Percentiles rank a stretch among this genome's conserved stretches.
phyloP scores from a whole-genome alignment of 2,113 vertebrate species.

The Neolamprologus fasciatus region DNA sequence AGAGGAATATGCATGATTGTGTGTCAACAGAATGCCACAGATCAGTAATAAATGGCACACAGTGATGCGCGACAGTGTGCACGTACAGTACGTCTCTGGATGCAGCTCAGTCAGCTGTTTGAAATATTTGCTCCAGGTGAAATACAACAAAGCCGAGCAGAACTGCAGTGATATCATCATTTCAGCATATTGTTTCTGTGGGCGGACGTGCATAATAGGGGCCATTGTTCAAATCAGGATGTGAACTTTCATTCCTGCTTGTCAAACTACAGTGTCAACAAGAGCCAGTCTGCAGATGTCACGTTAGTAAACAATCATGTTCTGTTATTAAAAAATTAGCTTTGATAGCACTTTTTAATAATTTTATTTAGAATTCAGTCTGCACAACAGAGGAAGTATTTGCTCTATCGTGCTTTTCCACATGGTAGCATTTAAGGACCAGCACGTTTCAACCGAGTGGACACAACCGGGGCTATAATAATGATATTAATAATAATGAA shows the following conservation, averaged over 20 bases:
- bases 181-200: not conserved
- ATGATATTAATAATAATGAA: not conserved
- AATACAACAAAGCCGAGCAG: not conserved
- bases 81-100: accelerated
- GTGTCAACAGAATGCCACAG: not conserved
- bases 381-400: not conserved
- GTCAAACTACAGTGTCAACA: not conserved
- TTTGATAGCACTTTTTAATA: not conserved
- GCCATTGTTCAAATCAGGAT: not conserved
- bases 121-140: not conserved
- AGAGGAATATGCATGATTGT: not conserved
- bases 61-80: not conserved
- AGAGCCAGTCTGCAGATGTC: not conserved
- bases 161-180: not conserved
- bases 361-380: not conserved
- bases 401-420: not conserved
- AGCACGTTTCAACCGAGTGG: not conserved
- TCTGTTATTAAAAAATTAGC: not conserved
- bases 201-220: not conserved
- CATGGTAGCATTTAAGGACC: accelerated
- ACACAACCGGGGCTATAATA: not conserved
- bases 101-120: not conserved
- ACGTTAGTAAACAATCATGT: not conserved
- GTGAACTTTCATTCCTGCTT: not conserved
- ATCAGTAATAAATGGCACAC: not conserved